Base-by-base conservation (phyloP, 2,797 vertebrate species). In the Rousettus madagascariensis region DNA sequence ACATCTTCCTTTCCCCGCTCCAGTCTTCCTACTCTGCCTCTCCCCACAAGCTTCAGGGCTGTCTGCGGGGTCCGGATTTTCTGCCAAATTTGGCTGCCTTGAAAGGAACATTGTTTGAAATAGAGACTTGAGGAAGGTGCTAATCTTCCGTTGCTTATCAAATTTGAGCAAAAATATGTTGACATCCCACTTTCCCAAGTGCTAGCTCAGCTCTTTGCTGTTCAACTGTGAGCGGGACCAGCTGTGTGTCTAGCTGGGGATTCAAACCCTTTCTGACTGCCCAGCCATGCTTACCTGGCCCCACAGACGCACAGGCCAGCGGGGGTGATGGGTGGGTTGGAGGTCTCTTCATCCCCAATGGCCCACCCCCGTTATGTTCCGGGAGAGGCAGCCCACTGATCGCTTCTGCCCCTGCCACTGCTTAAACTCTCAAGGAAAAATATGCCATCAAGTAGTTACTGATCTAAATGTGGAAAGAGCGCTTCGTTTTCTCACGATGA, bases 401-500 rank as follows among this genome's bases (percentile, higher is more conserved):
- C 22, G 8, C 57, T 90, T 95, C 91, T 24, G 83, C 3, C 95
- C 9, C 90, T 74, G 79, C 66, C 86, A 3, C 92, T 95, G 93
- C 95, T 97, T 94, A 22, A 89, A 61, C 71, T 95, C 96, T 96
- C 96, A 87, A 69, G 96, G 33, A 68, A 51, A 72, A 61, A 79
- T 30, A 2, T 61, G 86, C 55, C 16, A 2, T 83, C 59, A 96
- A 94, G 95, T 96, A 92, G 95, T 96, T 96, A 96, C 97, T 94
- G 97, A 91, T 98, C 97, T 94, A 93, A 97, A 97, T 91, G 83
- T 91, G 95, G 95, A 96, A 57, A 94, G 63, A 98, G 82, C 78
- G 95, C 89, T 97, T 98, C 91, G 94, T 97, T 98, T 97, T 98
- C 97, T 98, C 91, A 86, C 17, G 80, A 96, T 95, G 89, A 97